phyloP scores from a whole-genome alignment of 2,888 invertebrate genomes.

The Mactromeris polynyma region DNA sequence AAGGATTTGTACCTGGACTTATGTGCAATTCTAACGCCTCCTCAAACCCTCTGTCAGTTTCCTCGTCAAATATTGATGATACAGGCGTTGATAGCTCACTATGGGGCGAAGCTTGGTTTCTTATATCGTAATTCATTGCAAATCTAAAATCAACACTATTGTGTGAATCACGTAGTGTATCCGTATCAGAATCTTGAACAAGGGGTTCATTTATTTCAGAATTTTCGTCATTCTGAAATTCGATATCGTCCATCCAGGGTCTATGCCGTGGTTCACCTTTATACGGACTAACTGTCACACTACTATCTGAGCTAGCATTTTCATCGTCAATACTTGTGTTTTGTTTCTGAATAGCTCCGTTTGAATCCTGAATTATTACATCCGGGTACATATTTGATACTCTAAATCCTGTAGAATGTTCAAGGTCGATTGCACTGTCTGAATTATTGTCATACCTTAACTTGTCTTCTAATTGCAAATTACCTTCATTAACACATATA shows the following conservation, averaged over 20 bases:
- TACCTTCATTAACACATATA: constrained; percentile 3
- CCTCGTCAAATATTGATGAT: constrained; percentile 76
- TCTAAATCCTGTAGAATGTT: constrained; percentile 33
- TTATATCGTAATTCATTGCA: constrained; percentile 8
- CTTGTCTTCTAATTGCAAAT: neutral
- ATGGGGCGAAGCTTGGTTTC: constrained; percentile 25
- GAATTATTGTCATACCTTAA: neutral
- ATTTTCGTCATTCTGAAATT: constrained; percentile 25
- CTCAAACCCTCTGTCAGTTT: constrained; percentile 79
- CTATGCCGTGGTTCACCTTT: constrained; percentile 62
- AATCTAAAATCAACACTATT: constrained; percentile 32
- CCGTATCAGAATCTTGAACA: constrained; percentile 66
- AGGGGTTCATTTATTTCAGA: constrained; percentile 54
- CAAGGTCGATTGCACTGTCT: neutral
- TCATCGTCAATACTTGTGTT: constrained; percentile 49
- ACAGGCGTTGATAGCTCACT: constrained; percentile 63
- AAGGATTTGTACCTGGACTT: constrained; percentile 57
- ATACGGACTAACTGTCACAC: constrained; percentile 73
- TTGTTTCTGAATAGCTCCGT: neutral
- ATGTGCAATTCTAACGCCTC: constrained; percentile 76
- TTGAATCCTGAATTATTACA: neutral
- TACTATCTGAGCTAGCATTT: constrained; percentile 55
- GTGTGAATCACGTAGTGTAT: constrained; percentile 56
- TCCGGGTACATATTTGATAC: constrained; percentile 9
- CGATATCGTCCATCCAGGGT: constrained; percentile 73